A percentile compares a stretch with the other conserved stretches of the same genome.
Conservation (phyloP, 2,113 vertebrate species). For the Glaucomys volans region DNA sequence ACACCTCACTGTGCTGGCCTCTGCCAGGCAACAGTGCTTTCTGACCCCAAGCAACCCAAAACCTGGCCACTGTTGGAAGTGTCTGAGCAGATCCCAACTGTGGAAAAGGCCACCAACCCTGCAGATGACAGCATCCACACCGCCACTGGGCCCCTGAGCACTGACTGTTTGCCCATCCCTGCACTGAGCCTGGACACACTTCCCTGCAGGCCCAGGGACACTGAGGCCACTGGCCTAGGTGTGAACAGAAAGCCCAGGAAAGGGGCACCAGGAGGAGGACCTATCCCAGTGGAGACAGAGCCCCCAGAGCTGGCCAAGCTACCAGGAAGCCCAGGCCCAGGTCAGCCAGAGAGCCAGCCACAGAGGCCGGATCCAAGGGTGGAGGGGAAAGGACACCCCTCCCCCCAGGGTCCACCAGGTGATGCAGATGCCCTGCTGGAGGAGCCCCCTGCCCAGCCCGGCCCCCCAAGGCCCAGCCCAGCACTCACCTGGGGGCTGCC, state of each 20-base stretch:
- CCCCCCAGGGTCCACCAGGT: accelerated
- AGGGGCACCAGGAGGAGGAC: accelerated
- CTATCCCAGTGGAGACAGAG: not conserved
- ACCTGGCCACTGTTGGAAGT: not conserved
- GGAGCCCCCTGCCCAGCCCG: not conserved
- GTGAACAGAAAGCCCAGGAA: not conserved
- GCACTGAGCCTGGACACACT: accelerated
- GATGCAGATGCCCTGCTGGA: accelerated
- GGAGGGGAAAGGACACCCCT: accelerated
- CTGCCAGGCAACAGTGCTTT: not conserved
- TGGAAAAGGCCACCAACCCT: not conserved
- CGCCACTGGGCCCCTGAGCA: not conserved
- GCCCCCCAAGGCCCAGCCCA: not conserved
- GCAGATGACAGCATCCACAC: not conserved
- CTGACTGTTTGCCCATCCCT: not conserved
- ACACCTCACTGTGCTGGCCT: not conserved
- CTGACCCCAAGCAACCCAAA: not conserved
- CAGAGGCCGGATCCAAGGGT: not conserved
- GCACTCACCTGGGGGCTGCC: slow-evolving; percentile 96
- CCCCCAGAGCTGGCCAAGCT: not conserved
- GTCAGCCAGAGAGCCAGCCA: not conserved
- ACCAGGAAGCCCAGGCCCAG: not conserved
- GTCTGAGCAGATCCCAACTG: accelerated
- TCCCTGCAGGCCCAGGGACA: not conserved
- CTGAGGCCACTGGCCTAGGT: accelerated